Conservation (phyloP, 2,797 vertebrate genomes). For the Streptopelia turtur region DNA sequence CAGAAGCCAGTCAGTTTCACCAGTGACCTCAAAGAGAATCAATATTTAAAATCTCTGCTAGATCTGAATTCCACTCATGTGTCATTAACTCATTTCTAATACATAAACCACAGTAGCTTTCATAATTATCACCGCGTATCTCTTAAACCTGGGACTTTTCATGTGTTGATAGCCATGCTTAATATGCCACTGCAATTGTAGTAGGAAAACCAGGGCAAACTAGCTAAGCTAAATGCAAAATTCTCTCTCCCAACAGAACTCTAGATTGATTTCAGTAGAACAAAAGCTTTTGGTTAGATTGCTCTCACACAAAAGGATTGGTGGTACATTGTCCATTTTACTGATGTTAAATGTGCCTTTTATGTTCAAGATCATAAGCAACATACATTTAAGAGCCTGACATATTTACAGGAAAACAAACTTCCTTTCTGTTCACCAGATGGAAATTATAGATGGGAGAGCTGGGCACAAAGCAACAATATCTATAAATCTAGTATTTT, state of each 20-base stretch:
- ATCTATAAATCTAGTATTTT: conserved; percentile 44
- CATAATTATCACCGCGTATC: neutral
- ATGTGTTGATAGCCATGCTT: neutral
- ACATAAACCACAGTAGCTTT: neutral
- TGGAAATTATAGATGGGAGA: conserved; percentile 47
- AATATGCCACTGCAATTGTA: neutral
- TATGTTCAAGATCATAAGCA: conserved; percentile 34
- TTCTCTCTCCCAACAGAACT: neutral
- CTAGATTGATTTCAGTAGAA: neutral
- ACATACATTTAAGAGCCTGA: conserved; percentile 23
- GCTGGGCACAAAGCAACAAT: conserved; percentile 8
- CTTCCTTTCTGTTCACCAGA: conserved; percentile 60
- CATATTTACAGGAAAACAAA: conserved; percentile 49
- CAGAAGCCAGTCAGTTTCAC: neutral
- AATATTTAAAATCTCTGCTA: neutral
- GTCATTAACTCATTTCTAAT: neutral
- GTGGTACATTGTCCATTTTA: neutral
- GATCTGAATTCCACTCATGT: neutral
- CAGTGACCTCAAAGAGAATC: neutral
- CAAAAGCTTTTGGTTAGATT: conserved; percentile 3
- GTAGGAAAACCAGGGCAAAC: neutral
- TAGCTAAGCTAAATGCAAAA: neutral
- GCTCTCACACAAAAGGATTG: neutral
- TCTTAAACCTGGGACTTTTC: neutral
- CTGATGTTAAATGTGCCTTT: neutral